Conservation (phyloP, 2,888 invertebrate species). For the Ophraella communa region DNA sequence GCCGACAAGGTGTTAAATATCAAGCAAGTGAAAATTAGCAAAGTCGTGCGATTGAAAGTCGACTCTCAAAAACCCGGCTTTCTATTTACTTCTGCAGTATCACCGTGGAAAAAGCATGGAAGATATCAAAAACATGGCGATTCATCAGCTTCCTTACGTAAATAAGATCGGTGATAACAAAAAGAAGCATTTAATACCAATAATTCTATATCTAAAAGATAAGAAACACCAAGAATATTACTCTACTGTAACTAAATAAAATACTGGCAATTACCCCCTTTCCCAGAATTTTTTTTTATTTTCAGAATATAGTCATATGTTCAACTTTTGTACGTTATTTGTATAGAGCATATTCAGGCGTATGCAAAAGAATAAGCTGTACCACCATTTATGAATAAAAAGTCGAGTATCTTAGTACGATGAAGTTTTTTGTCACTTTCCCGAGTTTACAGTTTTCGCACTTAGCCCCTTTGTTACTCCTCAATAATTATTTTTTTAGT, state of each 20-base stretch:
- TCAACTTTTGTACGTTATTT: too few species aligned
- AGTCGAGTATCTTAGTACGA: too few species aligned
- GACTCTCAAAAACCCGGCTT: background rate
- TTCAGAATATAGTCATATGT: too few species aligned
- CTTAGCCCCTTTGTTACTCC: background rate
- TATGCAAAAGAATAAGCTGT: too few species aligned
- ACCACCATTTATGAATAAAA: too few species aligned
- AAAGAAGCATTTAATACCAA: too few species aligned
- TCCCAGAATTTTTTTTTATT: background rate
- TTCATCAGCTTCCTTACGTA: background rate
- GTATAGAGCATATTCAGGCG: too few species aligned
- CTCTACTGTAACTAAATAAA: background rate
- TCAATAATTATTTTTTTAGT: background rate
- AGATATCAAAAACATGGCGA: background rate
- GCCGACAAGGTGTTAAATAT: background rate
- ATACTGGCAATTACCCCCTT: background rate
- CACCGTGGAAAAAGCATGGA: background rate
- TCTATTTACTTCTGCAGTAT: background rate
- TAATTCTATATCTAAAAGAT: background rate
- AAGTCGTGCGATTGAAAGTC: too few species aligned
- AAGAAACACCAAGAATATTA: background rate
- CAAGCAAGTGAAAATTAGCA: slow-evolving; percentile 4
- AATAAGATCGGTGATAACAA: too few species aligned
- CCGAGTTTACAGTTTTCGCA: too few species aligned
- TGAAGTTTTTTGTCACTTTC: background rate